A percentile compares a stretch with the other conserved stretches of the same genome.
Evolutionary conservation across 1,140 invertebrate species (phyloP).

Genomic region (Drosophila santomea): DNA sequence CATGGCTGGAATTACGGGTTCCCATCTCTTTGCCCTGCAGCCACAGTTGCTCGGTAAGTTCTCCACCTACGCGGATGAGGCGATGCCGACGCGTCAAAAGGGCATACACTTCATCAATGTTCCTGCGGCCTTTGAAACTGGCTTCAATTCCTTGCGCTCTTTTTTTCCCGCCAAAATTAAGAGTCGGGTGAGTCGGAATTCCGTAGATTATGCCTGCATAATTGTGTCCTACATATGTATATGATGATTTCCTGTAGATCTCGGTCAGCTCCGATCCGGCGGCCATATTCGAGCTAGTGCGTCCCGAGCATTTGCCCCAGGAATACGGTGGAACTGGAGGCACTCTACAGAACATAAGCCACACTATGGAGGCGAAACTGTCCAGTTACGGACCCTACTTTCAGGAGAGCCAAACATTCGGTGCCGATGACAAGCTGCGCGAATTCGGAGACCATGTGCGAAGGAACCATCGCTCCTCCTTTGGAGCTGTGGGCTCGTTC

Average conservation of each 20-base stretch:
- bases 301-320: conserved; percentile 85
- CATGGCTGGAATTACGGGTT: conserved; percentile 83
- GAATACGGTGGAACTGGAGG: conserved; percentile 87
- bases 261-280: conserved; percentile 73
- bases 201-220: too few relatives aligned
- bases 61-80: conserved; percentile 86
- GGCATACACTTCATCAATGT: conserved; percentile 86
- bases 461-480: conserved; percentile 85
- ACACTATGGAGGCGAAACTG: conserved; percentile 86
- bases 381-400: conserved; percentile 85
- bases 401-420: conserved; percentile 85
- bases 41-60: conserved; percentile 85
- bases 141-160: conserved; percentile 85
- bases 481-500: conserved; percentile 87
- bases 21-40: conserved; percentile 85
- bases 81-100: conserved; percentile 86
- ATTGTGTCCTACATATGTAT: too few relatives aligned
- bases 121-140: conserved; percentile 85
- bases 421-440: conserved; percentile 86
- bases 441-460: conserved; percentile 81
- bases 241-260: conserved; percentile 45
- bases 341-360: conserved; percentile 84
- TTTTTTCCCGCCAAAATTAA: conserved; percentile 83
- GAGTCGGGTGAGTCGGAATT: conserved; percentile 44
- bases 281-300: conserved; percentile 84